Base-by-base conservation (phyloP, 2,888 invertebrate genomes). In the Eulithis prunata region DNA sequence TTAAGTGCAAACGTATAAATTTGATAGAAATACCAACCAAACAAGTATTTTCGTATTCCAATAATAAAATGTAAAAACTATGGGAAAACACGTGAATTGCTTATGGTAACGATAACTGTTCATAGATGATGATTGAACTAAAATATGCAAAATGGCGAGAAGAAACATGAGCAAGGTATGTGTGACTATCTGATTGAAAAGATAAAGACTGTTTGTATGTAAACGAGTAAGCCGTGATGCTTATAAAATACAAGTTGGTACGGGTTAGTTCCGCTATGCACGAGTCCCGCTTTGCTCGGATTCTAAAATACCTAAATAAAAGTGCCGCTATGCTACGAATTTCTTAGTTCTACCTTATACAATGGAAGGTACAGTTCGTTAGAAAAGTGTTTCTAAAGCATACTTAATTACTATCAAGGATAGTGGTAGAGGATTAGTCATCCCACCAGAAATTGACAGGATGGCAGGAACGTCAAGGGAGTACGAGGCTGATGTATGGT, bases 41-140 rank as follows among this genome's bases (percentile, higher is more conserved):
- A 32, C 60, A 28, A 51, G 59, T 56, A 54, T 61, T 21, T 47
- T 10, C 45, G 54, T 60, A 61, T 57, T 21, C n/a, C 46, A 55
- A 46, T 21, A 61, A 57, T 65, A 67, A 69, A 61, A 68, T 63
- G 28, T 64, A 60, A 69, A 71, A 71, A 59, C 60, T 56, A 68
- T 68, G 70, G 62, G 70, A 71, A 54, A 54, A 69, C 65, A 59
- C 43, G 52, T 62, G 66, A 73, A 71, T 66, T 66, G 67, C 63
- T 70, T 69, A 71, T 71, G 49, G 38, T 43, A 13, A 45, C 41
- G 61, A 62, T 68, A 73, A 67, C 67, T 71, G 70, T 69, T 69
- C 14, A 54, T 62, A 66, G 45, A 62, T n/a, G 66, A 54, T 71
- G 66, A 71, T 66, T 62, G 62, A 14, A 51, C 58, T 56, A 53